Evolutionary conservation across 1,140 invertebrate genomes (phyloP), one percentile per base, ranked within the genome.

Genomic region (Drosophila mauritiana): DNA sequence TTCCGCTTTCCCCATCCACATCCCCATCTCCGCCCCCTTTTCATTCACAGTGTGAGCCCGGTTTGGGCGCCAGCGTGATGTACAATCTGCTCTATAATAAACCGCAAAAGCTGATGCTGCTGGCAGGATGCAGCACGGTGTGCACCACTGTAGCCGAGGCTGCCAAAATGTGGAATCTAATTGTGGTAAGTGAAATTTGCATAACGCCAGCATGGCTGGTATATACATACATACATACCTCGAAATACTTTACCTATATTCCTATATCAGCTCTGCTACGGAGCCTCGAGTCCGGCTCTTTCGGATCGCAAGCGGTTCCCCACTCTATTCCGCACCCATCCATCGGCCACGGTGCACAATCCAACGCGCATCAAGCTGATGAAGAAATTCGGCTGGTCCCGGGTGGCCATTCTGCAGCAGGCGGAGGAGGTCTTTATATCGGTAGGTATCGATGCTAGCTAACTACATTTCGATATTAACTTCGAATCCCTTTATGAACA

Each of bases 381-480:
- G 94, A 95, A 99, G 92, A 98, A 98, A 90, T 99, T 99, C 91
- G 96, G 96, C 13, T 99, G 99, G 99, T 98, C 97, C 15, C 94
- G 97, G 43, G 98, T 99, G 31, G 98, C 98, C 20, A 99, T 99
- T 74, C 93, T 99, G 39, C 98, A 99, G 90, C 98, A 99, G 93
- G 98, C 98, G 0, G 98, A 99, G 93, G 99, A 99, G 94, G 98
- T 99, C 4, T 99, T 99, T 93, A 99, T 98, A 91, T 99, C 98
- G 76, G 97, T 98, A 93, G 94, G 20, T 22, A 22, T 22, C 20
- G 20, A 3, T 22, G 20, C 20, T 22, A 22, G 0, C 20, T 22
- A 22, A 22, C 3, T 31, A 8, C 27, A 8, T n/a, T 17, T 3
- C 17, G 1, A 17, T 17, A 2, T 22, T 5, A 11, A 0, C 15